These are phyloP conservation scores for Caenorhabditis doughertyi DNA, from an alignment of 2,888 invertebrate species.

Conservation along the genomic window DNA sequence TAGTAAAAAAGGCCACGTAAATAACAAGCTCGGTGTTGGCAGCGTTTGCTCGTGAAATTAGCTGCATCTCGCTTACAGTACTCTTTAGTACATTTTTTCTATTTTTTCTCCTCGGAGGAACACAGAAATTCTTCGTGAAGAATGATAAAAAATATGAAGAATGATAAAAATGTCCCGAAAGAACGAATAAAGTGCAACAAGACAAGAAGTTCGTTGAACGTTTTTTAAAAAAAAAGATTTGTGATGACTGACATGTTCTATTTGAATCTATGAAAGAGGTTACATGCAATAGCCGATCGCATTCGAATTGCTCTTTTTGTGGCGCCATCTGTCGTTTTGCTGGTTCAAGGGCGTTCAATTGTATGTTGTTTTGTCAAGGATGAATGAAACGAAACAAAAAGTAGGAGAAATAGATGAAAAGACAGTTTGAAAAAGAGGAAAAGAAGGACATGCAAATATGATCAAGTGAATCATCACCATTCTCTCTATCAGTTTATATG, in stretches of 20 bases:
- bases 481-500: slow-evolving; percentile 34
- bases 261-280: background rate
- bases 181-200: too few relatives aligned
- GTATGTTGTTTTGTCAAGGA: slow-evolving; percentile 19
- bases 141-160: too few relatives aligned
- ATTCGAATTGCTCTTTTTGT: slow-evolving; percentile 41
- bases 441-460: slow-evolving; percentile 49
- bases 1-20: background rate
- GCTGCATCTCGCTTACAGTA: slow-evolving; percentile 18
- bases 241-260: slow-evolving; percentile 6
- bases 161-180: too few relatives aligned
- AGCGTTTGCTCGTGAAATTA: slow-evolving; percentile 16
- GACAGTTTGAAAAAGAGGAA: slow-evolving; percentile 3
- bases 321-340: slow-evolving; percentile 32
- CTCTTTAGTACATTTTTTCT: background rate
- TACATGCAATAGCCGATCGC: slow-evolving; percentile 11
- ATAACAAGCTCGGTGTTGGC: slow-evolving; percentile 6
- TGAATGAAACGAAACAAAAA: slow-evolving; percentile 13
- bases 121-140: too few relatives aligned
- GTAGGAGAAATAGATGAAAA: slow-evolving; percentile 1
- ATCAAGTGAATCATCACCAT: slow-evolving; percentile 42
- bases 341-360: slow-evolving; percentile 44
- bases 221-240: background rate
- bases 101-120: too few relatives aligned
- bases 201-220: background rate